Percentiles rank a stretch among this genome's conserved stretches.
phyloP scores from a whole-genome alignment of 1,140 invertebrate genomes.

The Drosophila ogumai region DNA sequence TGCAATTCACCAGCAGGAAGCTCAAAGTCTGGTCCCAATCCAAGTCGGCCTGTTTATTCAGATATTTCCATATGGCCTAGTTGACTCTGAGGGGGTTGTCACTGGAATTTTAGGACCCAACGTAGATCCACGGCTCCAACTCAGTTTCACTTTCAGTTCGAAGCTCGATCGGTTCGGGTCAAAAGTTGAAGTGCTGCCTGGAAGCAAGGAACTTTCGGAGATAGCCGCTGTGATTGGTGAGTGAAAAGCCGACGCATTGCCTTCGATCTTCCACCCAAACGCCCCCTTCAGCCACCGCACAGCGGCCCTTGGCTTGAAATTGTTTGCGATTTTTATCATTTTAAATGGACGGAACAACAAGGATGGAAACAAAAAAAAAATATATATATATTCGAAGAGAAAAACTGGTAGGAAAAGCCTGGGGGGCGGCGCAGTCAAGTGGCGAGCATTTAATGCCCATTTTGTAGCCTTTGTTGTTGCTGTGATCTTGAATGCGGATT shows the following conservation, averaged over 20 bases:
- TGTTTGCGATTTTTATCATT: conserved; percentile 77
- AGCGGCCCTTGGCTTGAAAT: conserved; percentile 27
- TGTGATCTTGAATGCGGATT: conserved; percentile 67
- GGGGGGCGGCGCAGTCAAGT: conserved; percentile 50
- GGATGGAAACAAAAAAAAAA: conserved; percentile 12
- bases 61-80: neutral
- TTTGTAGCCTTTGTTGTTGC: conserved; percentile 59
- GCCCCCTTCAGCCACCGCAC: too few relatives aligned
- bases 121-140: neutral
- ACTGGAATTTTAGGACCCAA: neutral
- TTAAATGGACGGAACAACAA: conserved; percentile 69
- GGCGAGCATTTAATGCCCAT: conserved; percentile 63
- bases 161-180: neutral
- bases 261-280: neutral
- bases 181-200: neutral
- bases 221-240: conserved; percentile 37
- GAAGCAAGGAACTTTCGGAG: neutral
- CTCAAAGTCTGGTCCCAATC: neutral
- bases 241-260: conserved; percentile 15
- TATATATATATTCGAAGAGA: neutral
- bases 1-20: neutral
- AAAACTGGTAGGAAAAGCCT: conserved; percentile 13
- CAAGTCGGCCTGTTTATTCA: neutral
- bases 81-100: neutral
- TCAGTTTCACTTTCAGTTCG: neutral